phyloP scores from a whole-genome alignment of 2,797 vertebrate species.

The Florisuga fusca region DNA sequence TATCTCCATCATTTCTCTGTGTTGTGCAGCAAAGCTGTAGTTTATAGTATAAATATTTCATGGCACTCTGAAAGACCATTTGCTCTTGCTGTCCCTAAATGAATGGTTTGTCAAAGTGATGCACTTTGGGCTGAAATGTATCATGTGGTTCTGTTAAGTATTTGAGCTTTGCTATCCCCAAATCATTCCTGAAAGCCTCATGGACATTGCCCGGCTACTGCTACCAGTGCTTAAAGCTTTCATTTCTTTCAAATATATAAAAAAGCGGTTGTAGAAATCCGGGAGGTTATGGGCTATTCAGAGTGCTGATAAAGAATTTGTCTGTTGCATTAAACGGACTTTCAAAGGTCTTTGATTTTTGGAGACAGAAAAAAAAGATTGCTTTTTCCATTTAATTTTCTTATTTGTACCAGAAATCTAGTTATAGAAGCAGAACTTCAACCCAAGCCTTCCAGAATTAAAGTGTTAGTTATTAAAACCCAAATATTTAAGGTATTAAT shows the following conservation, averaged over 20 bases:
- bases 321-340: neutral
- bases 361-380: neutral
- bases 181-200: neutral
- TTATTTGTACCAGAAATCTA: neutral
- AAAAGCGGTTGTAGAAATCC: neutral
- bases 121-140: neutral
- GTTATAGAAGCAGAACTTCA: neutral
- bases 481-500: neutral
- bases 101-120: neutral
- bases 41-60: rapidly evolving
- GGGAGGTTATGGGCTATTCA: neutral
- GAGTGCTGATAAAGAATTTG: neutral
- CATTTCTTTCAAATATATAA: neutral
- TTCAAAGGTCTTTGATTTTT: neutral
- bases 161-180: neutral
- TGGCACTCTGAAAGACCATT: neutral
- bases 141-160: neutral
- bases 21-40: neutral
- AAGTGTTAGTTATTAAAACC: neutral
- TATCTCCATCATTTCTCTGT: neutral
- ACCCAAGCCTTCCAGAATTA: neutral
- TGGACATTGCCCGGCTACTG: neutral
- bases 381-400: neutral
- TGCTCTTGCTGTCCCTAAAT: neutral
- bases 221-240: neutral